Conservation (phyloP, 2,113 vertebrate species). For the Sturnira hondurensis region DNA sequence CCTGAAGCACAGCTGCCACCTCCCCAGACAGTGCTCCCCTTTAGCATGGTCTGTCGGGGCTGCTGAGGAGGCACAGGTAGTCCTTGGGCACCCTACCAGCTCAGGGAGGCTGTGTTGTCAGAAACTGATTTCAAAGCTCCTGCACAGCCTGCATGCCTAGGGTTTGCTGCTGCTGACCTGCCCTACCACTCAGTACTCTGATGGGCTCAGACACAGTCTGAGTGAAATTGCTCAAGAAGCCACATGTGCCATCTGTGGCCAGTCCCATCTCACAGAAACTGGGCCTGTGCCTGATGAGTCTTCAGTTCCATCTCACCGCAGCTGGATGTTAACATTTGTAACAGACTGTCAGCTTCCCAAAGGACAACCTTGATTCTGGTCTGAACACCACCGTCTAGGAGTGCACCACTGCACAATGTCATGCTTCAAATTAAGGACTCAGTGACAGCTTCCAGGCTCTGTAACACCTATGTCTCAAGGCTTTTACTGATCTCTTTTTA, state of each 20-base stretch:
- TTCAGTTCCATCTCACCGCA: slow-evolving; percentile 42
- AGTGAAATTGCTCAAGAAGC: neutral
- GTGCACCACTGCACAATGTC: slow-evolving; percentile 22
- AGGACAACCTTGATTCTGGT: slow-evolving; percentile 32
- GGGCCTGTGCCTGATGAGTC: neutral
- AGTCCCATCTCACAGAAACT: neutral
- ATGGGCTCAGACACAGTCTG: neutral
- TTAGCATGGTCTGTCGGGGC: neutral
- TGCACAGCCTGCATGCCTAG: neutral
- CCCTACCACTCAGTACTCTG: neutral
- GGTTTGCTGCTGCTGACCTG: neutral
- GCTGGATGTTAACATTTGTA: neutral
- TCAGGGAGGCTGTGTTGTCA: neutral
- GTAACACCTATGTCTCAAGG: neutral
- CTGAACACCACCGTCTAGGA: neutral
- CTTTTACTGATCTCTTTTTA: neutral
- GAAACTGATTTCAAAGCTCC: neutral
- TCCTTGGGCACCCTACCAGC: neutral
- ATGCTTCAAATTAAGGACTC: slow-evolving; percentile 35
- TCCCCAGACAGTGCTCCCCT: neutral
- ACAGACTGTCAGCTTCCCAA: slow-evolving; percentile 14
- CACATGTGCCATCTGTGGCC: neutral
- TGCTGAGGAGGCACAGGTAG: neutral
- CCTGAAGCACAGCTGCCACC: neutral
- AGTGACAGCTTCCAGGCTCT: slow-evolving; percentile 19